Percentiles rank a stretch among this genome's conserved stretches.
Evolutionary conservation across 2,797 vertebrate genomes (phyloP).

Genomic region (Thripadectes ignobilis): DNA sequence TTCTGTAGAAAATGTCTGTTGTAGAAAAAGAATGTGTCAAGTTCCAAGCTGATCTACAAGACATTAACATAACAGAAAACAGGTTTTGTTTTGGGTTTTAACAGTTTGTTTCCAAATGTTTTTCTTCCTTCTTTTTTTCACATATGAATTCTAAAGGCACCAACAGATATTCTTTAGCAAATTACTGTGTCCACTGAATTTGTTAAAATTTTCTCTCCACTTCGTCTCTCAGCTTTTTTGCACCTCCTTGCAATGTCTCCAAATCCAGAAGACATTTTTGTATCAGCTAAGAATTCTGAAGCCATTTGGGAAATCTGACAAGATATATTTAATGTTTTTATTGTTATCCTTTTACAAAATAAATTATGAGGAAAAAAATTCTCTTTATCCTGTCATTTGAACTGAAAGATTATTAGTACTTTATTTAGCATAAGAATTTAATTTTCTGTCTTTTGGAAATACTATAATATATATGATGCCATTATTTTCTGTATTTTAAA

Average conservation of each 20-base stretch:
- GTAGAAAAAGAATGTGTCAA: neutral
- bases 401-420: neutral
- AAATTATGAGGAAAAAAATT: neutral
- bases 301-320: neutral
- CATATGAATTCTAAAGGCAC: neutral
- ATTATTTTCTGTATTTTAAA: neutral
- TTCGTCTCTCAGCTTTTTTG: neutral
- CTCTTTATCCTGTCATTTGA: neutral
- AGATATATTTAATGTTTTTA: neutral
- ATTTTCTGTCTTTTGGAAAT: neutral
- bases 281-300: neutral
- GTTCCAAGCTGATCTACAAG: neutral
- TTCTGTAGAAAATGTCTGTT: neutral
- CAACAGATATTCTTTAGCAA: neutral
- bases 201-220: neutral
- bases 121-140: neutral
- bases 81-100: neutral
- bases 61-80: neutral
- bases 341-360: neutral
- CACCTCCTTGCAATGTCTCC: neutral
- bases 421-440: neutral
- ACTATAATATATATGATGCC: neutral
- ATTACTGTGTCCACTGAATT: neutral
- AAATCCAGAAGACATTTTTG: neutral
- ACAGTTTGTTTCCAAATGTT: neutral